These are phyloP conservation scores for Coluber constrictor DNA, from an alignment of 2,797 vertebrate genomes.

Conservation along the genomic window DNA sequence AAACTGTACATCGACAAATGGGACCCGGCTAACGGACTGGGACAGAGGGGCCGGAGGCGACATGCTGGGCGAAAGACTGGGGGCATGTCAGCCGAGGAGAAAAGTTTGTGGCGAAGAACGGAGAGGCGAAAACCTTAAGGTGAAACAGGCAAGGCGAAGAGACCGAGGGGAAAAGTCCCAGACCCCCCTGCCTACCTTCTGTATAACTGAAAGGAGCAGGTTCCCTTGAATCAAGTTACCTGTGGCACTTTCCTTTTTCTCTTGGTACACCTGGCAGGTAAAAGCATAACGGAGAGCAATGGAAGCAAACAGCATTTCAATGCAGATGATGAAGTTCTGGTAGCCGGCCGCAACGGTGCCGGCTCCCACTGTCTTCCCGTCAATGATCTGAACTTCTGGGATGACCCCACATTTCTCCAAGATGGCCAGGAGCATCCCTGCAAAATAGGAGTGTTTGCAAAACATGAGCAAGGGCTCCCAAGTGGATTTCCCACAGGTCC, in stretches of 20 bases:
- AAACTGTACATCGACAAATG: too few species aligned
- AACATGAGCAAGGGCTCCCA: background rate
- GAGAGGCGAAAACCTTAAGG: too few species aligned
- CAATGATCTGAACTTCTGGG: slow-evolving; percentile 82
- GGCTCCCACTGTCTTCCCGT: slow-evolving; percentile 82
- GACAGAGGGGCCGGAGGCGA: too few species aligned
- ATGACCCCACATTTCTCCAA: slow-evolving; percentile 88
- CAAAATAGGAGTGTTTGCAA: fast-evolving
- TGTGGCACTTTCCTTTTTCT: slow-evolving; percentile 83
- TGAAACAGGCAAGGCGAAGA: too few species aligned
- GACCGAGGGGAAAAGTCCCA: too few species aligned
- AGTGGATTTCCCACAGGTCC: background rate
- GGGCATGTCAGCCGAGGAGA: too few species aligned
- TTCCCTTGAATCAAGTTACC: slow-evolving; percentile 65
- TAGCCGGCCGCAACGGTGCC: slow-evolving; percentile 92
- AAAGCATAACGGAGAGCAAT: slow-evolving; percentile 89
- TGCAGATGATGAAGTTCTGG: slow-evolving; percentile 96
- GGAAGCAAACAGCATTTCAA: slow-evolving; percentile 94
- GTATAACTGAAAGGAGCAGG: background rate
- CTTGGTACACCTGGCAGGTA: slow-evolving; percentile 85
- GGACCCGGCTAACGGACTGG: too few species aligned
- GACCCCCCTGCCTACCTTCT: background rate
- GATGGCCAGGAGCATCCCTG: slow-evolving; percentile 90
- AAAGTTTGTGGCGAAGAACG: too few species aligned
- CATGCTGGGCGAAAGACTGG: too few species aligned